Conservation (phyloP, 2,797 vertebrate genomes). For the Coregonus sp. region DNA sequence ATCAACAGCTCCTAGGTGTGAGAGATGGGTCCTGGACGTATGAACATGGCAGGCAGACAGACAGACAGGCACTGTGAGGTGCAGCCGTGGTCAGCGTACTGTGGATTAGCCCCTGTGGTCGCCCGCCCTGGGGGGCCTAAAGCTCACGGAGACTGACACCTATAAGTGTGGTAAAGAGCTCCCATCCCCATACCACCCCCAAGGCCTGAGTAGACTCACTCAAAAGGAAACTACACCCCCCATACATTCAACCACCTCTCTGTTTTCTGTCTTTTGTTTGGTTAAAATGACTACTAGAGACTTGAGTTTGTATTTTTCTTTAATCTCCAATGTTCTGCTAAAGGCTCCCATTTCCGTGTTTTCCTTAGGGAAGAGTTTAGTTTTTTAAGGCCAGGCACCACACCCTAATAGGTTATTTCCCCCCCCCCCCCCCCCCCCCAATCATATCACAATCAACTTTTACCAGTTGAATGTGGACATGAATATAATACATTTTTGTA, state of each 20-base stretch:
- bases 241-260: constrained; percentile 5
- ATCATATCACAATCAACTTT: too few relatives aligned
- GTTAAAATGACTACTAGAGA: not conserved
- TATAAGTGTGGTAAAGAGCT: constrained; percentile 29
- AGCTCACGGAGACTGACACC: constrained; percentile 53
- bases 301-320: not conserved
- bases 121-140: constrained; percentile 44
- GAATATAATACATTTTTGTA: too few relatives aligned
- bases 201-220: constrained; percentile 11
- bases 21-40: constrained; percentile 26
- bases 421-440: too few relatives aligned
- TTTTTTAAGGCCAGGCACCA: not conserved
- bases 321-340: not conserved
- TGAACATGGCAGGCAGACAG: constrained; percentile 35
- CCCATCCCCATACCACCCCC: constrained; percentile 52
- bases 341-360: not conserved
- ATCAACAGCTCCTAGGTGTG: constrained; percentile 76
- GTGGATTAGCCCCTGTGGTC: constrained; percentile 35
- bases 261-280: constrained; percentile 5
- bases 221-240: constrained; percentile 36
- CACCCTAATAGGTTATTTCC: too few relatives aligned
- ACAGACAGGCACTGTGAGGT: constrained; percentile 55
- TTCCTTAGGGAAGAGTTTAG: not conserved
- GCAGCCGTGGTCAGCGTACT: constrained; percentile 47
- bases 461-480: too few relatives aligned